Evolutionary conservation across 2,797 vertebrate genomes (phyloP), one percentile per base, ranked within the genome.

Genomic region (Pangasius mekongensis): DNA sequence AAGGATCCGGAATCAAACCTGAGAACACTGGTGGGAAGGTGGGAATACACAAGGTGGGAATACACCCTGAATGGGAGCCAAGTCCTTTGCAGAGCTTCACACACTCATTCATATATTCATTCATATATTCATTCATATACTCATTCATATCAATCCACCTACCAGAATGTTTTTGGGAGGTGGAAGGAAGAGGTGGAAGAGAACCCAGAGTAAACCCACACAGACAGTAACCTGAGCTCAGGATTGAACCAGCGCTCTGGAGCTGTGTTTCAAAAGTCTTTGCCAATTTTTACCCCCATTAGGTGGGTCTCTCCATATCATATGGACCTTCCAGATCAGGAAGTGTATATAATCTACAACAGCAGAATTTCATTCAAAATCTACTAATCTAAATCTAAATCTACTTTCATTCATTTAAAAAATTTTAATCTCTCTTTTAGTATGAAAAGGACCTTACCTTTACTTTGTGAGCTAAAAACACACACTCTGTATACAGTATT

Each of bases 151-250:
- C 11, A 82, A 1, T 43, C 5, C 20, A 58, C 43, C 43, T 49
- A 33, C 74, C 10, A 58, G 16, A 18, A 81, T 58, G 77, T 39
- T 81, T 58, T 5, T 22, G 33, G 33, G 22, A 11, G 10, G 3
- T 47, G 30, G 47, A n/a, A 52, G 73, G 47, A 52, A 76, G 22
- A 11, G 10, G 3, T 47, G 43, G 43, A 43, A 5, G 24, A 39
- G 54, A 58, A 81, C 52, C 49, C 49, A 78, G 76, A 78, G 76
- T 54, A 54, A 77, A 52, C 74, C 24, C 6, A 52, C 47, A 77
- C 27, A 30, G 27, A 71, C 71, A 71, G 33, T 24, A 74, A 74
- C 39, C 39, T 47, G 71, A 78, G 52, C n/a, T 33, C 7, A 30
- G 47, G n/a, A 30, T 77, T 0, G 27, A 52, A 73, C 69, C n/a